phyloP scores from a whole-genome alignment of 2,797 vertebrate species.

The Myripristis murdjan region DNA sequence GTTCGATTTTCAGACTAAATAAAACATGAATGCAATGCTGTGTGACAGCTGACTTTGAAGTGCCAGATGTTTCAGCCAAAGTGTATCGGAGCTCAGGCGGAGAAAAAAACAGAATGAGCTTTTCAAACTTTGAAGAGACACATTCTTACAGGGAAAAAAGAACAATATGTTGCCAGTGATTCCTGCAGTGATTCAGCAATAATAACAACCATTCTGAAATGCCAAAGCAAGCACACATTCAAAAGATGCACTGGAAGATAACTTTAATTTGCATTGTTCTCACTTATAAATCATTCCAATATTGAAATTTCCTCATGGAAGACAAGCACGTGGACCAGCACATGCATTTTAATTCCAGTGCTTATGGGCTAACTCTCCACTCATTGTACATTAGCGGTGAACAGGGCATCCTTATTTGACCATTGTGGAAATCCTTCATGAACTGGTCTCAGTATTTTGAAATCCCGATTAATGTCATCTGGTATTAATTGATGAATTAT shows the following conservation, averaged over 20 bases:
- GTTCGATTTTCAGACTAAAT: too few species aligned
- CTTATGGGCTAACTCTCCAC: neutral
- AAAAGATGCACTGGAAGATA: neutral
- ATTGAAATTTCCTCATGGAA: neutral
- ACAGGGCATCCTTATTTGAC: neutral
- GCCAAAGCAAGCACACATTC: too few species aligned
- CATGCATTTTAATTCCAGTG: slow-evolving; percentile 1
- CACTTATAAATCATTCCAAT: neutral
- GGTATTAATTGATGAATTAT: too few species aligned
- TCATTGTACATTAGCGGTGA: neutral
- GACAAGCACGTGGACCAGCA: neutral
- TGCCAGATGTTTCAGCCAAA: too few species aligned
- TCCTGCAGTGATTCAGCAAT: neutral
- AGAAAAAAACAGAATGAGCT: too few species aligned
- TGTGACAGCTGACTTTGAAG: too few species aligned
- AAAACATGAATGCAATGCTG: too few species aligned
- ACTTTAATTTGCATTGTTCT: neutral
- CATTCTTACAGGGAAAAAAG: too few species aligned
- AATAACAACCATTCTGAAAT: neutral
- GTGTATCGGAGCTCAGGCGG: too few species aligned
- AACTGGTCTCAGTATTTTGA: neutral
- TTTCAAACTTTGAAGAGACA: too few species aligned
- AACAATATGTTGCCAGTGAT: neutral
- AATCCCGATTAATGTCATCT: too few species aligned
- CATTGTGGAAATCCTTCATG: slow-evolving; percentile 6